phyloP scores from a whole-genome alignment of 2,113 vertebrate genomes.

The Pelecanoides urinatrix region DNA sequence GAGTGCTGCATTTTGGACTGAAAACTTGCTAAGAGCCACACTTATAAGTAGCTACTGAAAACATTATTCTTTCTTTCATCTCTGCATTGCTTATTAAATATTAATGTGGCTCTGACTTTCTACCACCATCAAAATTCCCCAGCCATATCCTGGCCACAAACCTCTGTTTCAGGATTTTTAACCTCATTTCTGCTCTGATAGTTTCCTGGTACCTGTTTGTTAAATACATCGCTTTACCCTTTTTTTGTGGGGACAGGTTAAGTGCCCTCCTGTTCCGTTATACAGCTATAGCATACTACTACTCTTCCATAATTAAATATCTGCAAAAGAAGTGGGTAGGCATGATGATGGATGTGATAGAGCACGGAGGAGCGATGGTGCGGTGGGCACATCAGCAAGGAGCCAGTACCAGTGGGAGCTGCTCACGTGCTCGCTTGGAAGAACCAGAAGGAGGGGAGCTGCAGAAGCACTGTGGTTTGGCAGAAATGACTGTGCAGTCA shows the following conservation, averaged over 20 bases:
- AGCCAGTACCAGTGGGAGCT: neutral
- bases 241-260: neutral
- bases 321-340: neutral
- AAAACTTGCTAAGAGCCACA: neutral
- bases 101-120: neutral
- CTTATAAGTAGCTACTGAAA: neutral
- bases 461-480: neutral
- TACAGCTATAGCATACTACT: neutral
- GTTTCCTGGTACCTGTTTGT: neutral
- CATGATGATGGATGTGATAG: neutral
- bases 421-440: fast-evolving
- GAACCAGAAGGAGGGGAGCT: neutral
- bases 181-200: neutral
- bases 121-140: neutral
- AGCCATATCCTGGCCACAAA: neutral
- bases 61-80: neutral
- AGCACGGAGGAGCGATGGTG: fast-evolving
- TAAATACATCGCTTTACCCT: neutral
- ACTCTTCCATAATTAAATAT: neutral
- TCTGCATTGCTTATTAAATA: neutral
- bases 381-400: neutral
- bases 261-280: neutral
- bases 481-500: neutral
- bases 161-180: neutral
- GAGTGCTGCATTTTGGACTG: neutral